Evolutionary conservation across 2,113 vertebrate species (phyloP).

Genomic region (Stigmatopora nigra): DNA sequence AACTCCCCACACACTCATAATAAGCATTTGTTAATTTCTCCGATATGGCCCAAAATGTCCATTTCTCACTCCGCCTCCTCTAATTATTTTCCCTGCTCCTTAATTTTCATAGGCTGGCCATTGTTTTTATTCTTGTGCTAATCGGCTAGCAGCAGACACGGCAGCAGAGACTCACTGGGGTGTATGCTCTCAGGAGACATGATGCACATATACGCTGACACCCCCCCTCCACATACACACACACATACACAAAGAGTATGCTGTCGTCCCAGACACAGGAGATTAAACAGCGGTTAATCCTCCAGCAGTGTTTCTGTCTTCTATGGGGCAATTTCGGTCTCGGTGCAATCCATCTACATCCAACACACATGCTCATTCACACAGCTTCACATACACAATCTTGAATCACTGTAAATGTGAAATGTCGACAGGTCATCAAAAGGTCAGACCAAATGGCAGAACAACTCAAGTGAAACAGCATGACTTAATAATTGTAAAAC

Average conservation of each 20-base stretch:
- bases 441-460: slow-evolving; percentile 11
- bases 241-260: slow-evolving; percentile 24
- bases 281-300: slow-evolving; percentile 60
- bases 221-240: background rate
- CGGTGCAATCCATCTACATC: slow-evolving; percentile 44
- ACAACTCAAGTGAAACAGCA: background rate
- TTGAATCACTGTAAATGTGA: slow-evolving; percentile 4
- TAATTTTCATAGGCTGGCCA: slow-evolving; percentile 41
- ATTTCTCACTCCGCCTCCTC: slow-evolving; percentile 24
- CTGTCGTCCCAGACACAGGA: slow-evolving; percentile 37
- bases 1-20: slow-evolving; percentile 13
- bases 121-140: slow-evolving; percentile 56
- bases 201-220: background rate
- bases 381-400: slow-evolving; percentile 15
- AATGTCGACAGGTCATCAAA: slow-evolving; percentile 19
- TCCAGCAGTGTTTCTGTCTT: slow-evolving; percentile 50
- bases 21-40: slow-evolving; percentile 14
- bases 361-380: slow-evolving; percentile 12
- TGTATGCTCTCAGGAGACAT: slow-evolving; percentile 13
- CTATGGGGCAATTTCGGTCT: slow-evolving; percentile 42
- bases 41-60: slow-evolving; percentile 30
- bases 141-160: slow-evolving; percentile 60
- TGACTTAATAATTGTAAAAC: background rate
- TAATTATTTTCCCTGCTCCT: slow-evolving; percentile 12
- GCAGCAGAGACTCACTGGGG: slow-evolving; percentile 30